Evolutionary conservation across 53 echinoderm and acorn worm genomes (phyloP).

Genomic region (Hippasteria phrygiana): DNA sequence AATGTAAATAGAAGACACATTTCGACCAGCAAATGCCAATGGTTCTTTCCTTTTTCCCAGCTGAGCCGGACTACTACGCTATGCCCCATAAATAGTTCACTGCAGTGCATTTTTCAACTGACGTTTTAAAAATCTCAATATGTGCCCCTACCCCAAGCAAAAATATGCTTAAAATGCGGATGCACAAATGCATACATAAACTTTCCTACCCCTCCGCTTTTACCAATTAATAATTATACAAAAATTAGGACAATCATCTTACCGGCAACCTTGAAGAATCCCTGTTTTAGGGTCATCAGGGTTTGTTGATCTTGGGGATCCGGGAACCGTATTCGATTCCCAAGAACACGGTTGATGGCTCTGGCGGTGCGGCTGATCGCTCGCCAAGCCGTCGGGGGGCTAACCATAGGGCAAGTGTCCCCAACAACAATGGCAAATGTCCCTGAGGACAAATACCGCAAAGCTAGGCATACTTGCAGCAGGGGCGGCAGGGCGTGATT

Average conservation of each 20-base stretch:
- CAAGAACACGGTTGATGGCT: slow-evolving; percentile 9
- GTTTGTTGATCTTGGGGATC: slow-evolving; percentile 10
- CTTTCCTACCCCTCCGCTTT: no score
- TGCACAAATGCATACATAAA: no score
- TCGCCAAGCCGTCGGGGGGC: slow-evolving; percentile 35
- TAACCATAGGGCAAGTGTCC: slow-evolving; percentile 18
- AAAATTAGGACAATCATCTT: not conserved
- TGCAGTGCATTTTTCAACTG: no score
- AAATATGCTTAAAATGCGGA: no score
- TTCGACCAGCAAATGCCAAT: no score
- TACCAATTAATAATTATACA: no score
- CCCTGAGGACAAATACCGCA: slow-evolving; percentile 4
- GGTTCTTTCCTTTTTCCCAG: no score
- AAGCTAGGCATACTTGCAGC: slow-evolving; percentile 10
- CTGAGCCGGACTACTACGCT: no score
- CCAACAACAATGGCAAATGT: not conserved
- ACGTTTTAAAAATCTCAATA: no score
- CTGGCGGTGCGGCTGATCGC: not conserved
- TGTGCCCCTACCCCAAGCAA: no score
- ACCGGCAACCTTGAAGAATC: slow-evolving; percentile 20
- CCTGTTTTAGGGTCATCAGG: not conserved
- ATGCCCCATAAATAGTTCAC: no score
- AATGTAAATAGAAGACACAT: no score
- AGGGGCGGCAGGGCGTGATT: slow-evolving; percentile 26
- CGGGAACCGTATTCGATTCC: not conserved